Base-by-base conservation (phyloP, 2,113 vertebrate genomes). In the Oryzias curvinotus region DNA sequence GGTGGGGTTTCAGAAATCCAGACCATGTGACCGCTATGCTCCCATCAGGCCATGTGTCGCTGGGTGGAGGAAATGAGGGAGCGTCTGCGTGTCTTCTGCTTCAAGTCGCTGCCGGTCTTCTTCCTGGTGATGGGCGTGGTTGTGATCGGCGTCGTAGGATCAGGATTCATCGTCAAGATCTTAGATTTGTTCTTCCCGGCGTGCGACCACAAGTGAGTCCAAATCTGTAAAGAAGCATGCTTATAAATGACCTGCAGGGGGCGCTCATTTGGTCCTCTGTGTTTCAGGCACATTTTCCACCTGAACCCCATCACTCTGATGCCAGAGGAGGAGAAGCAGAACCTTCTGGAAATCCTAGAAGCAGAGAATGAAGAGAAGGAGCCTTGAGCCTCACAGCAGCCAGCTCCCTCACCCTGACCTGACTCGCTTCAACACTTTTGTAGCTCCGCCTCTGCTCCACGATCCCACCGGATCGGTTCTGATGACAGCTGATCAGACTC, bases 101-200 rank as follows among this genome's bases (percentile, higher is more conserved):
- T 90, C 10, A 89, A 83, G 1, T 91, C 93, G 8, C 91, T 95
- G 64, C 95, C 95, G 0, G 78, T 96, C n/a, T 92, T 96, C 88
- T 95, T 97, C 59, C 91, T 92, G 84, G 65, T 97, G 23, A 91
- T 96, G 90, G 92, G 95, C 59, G 94, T 98, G 58, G 87, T 95
- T 54, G 87, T 96, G 61, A 92, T 94, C 36, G 96, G 96, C 57
- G 81, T 95, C 5, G 78, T 85, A 1, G 95, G 95, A 71, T 96
- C 96, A 28, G 89, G 91, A 2, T 87, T 95, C 78, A 91, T 97
- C 46, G 84, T 98, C 73, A 92, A 85, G 80, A 82, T 94, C 63
- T 76, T 98, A 72, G 96, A 95, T 75, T 5, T 95, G 52, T 81
- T 97, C 71, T 94, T 94, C 62, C 96, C 96, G 36, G 74, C 90